Percentiles rank a stretch among this genome's conserved stretches.
Conservation (phyloP, 2,888 invertebrate genomes). For the Limnephilus marmoratus region DNA sequence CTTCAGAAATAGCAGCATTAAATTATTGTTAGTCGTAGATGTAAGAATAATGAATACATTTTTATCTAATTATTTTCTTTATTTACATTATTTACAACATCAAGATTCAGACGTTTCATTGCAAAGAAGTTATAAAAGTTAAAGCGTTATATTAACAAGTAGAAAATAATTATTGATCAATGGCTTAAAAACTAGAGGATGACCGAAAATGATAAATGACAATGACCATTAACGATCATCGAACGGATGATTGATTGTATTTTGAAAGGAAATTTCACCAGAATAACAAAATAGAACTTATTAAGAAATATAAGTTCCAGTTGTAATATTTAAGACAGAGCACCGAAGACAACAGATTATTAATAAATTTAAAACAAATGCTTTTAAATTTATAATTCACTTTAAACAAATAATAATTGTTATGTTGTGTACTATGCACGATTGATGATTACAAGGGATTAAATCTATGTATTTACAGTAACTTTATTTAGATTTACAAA, state of each 20-base stretch:
- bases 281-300: constrained; percentile 37
- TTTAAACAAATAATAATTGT: not conserved
- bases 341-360: constrained; percentile 22
- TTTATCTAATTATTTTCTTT: not conserved
- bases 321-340: constrained; percentile 30
- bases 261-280: not conserved
- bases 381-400: not conserved
- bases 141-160: constrained; percentile 24
- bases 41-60: constrained; percentile 12
- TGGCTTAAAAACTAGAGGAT: not conserved
- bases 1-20: not conserved
- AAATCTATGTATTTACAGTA: constrained; percentile 21
- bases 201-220: not conserved
- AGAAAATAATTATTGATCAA: not conserved
- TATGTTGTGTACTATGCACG: not conserved
- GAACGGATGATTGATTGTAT: not conserved
- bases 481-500: not conserved
- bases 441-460: constrained; percentile 11
- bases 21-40: constrained; percentile 8
- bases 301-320: constrained; percentile 17
- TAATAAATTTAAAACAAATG: not conserved
- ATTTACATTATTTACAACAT: constrained; percentile 39
- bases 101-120: not conserved
- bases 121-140: constrained; percentile 32
- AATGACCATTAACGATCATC: not conserved